Conservation (phyloP, 2,113 vertebrate genomes). For the Tragelaphus imberbis region DNA sequence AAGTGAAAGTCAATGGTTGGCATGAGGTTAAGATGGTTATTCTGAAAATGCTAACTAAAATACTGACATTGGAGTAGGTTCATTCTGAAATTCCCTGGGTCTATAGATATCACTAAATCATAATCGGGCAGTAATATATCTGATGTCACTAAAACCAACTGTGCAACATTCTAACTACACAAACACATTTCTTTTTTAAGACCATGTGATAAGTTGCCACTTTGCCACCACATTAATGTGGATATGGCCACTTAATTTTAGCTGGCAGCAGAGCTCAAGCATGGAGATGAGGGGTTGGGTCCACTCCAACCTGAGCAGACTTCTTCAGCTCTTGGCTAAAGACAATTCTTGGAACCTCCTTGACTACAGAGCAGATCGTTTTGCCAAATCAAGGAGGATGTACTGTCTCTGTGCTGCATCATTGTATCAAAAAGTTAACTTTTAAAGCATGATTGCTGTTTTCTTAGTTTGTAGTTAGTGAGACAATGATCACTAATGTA, state of each 20-base stretch:
- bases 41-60: conserved; percentile 19
- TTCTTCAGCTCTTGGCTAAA: conserved; percentile 37
- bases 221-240: conserved; percentile 50
- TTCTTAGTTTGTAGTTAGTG: not conserved
- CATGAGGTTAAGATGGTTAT: not conserved
- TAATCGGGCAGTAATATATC: not conserved
- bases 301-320: conserved; percentile 43
- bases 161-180: not conserved
- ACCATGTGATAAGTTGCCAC: conserved; percentile 42
- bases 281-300: conserved; percentile 50
- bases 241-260: conserved; percentile 62
- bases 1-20: conserved; percentile 16
- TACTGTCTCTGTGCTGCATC: not conserved
- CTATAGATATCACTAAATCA: not conserved
- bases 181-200: conserved; percentile 60
- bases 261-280: conserved; percentile 32
- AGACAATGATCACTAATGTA: not conserved
- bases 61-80: not conserved
- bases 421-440: not conserved
- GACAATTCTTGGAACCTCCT: not conserved
- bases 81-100: not conserved
- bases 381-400: not conserved
- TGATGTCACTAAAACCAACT: not conserved
- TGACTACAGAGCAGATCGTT: not conserved
- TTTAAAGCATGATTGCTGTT: not conserved